Conservation (phyloP, 2,113 vertebrate genomes). For the Leucopsar rothschildi region DNA sequence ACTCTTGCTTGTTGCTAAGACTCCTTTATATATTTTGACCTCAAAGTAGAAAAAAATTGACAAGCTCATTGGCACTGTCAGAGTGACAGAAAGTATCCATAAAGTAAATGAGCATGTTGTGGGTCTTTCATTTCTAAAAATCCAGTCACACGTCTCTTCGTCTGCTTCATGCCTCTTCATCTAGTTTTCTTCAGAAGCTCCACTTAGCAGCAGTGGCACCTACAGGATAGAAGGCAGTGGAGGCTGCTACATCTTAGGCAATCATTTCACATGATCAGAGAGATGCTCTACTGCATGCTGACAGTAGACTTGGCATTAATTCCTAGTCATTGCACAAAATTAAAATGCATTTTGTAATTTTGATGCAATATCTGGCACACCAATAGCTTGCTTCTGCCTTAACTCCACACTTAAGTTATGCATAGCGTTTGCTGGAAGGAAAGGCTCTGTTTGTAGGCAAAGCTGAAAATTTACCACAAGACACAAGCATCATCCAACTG, state of each 20-base stretch:
- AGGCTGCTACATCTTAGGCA: conserved; percentile 25
- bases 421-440: conserved; percentile 50
- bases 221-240: conserved; percentile 55
- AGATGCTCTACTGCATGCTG: conserved; percentile 40
- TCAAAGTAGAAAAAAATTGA: not conserved
- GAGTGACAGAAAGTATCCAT: not conserved
- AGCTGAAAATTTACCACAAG: conserved; percentile 63
- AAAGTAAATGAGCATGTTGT: not conserved
- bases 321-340: conserved; percentile 57
- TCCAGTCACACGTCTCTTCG: not conserved
- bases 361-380: conserved; percentile 63
- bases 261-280: conserved; percentile 41
- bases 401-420: conserved; percentile 47
- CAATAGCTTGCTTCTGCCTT: conserved; percentile 45
- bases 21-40: not conserved
- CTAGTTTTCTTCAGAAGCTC: conserved; percentile 37
- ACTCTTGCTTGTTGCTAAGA: not conserved
- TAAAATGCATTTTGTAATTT: conserved; percentile 68
- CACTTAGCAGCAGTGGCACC: conserved; percentile 64
- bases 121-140: conserved; percentile 20
- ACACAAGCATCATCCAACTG: conserved; percentile 52
- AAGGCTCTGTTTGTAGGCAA: conserved; percentile 62
- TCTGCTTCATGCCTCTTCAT: conserved; percentile 11
- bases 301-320: conserved; percentile 58
- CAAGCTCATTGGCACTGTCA: not conserved